phyloP scores from a whole-genome alignment of 2,888 invertebrate genomes.

The Rhimphoctona megacephalus region DNA sequence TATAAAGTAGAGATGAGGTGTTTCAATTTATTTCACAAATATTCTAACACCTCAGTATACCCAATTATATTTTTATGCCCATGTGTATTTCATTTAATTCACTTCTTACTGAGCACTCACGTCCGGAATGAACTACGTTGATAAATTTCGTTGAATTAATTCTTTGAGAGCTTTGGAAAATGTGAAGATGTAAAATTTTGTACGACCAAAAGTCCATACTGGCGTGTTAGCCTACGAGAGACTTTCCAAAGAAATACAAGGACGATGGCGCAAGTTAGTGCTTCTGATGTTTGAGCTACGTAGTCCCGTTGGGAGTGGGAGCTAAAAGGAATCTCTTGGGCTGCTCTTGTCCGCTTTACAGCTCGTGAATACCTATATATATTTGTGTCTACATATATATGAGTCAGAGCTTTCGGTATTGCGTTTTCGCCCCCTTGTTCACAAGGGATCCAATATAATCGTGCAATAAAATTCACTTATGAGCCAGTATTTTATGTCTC shows the following conservation, averaged over 20 bases:
- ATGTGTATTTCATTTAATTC: neutral
- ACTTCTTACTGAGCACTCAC: neutral
- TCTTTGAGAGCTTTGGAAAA: neutral
- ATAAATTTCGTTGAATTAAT: slow-evolving; percentile 34
- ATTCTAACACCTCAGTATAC: neutral
- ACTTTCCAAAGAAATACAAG: slow-evolving; percentile 57
- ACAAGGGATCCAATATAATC: slow-evolving; percentile 82
- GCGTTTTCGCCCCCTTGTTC: slow-evolving; percentile 63
- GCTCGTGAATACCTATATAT: slow-evolving; percentile 36
- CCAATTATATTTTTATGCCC: neutral
- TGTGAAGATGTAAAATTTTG: slow-evolving; percentile 14
- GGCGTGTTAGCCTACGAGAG: slow-evolving; percentile 38
- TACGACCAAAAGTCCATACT: slow-evolving; percentile 19
- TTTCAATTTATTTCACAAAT: neutral
- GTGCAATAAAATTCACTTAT: slow-evolving; percentile 83
- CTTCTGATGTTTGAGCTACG: slow-evolving; percentile 73
- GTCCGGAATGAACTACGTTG: neutral
- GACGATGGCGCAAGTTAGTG: slow-evolving; percentile 53
- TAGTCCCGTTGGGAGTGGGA: slow-evolving; percentile 71
- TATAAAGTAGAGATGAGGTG: neutral
- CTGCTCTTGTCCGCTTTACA: slow-evolving; percentile 50
- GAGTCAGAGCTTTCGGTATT: slow-evolving; percentile 37
- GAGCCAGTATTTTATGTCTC: slow-evolving; percentile 63
- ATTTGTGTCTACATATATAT: slow-evolving; percentile 24
- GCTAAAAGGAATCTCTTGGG: slow-evolving; percentile 68